Conservation (phyloP, 1,140 invertebrate genomes). For the Trichoplusia ni region DNA sequence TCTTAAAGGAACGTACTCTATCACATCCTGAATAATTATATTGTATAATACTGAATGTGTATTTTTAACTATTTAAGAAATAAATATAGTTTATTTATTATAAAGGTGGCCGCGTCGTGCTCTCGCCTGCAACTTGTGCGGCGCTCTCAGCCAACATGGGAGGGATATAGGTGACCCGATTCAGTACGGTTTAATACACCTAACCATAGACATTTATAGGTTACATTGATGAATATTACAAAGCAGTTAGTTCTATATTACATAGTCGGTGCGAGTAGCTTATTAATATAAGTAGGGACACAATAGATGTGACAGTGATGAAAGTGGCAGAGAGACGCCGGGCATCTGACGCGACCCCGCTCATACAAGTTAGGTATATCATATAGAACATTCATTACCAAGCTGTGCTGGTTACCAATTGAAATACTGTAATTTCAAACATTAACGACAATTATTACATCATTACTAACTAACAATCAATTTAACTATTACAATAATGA, state of each 20-base stretch:
- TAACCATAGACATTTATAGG: not conserved
- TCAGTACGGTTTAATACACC: not conserved
- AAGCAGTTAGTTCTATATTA: not conserved
- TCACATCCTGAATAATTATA: constrained; percentile 16
- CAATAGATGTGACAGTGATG: not conserved
- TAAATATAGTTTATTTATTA: not conserved
- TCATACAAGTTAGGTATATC: not conserved
- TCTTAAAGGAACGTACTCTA: constrained; percentile 28
- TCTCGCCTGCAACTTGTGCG: not conserved
- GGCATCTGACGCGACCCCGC: not conserved
- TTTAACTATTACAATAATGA: constrained; percentile 3
- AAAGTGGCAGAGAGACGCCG: not conserved
- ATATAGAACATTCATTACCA: constrained; percentile 7
- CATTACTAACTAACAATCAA: constrained; percentile 14
- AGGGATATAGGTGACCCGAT: not conserved
- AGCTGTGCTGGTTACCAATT: not conserved
- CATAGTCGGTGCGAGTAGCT: not conserved
- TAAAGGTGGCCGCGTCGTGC: not conserved
- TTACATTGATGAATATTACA: not conserved
- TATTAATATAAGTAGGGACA: not conserved
- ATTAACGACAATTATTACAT: constrained; percentile 10
- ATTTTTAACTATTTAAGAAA: constrained; percentile 2
- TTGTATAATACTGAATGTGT: constrained; percentile 21
- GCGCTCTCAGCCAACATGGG: not conserved
- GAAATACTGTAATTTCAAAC: constrained; percentile 9